phyloP scores from a whole-genome alignment of 2,113 vertebrate genomes.

The Dipodomys stephensi region DNA sequence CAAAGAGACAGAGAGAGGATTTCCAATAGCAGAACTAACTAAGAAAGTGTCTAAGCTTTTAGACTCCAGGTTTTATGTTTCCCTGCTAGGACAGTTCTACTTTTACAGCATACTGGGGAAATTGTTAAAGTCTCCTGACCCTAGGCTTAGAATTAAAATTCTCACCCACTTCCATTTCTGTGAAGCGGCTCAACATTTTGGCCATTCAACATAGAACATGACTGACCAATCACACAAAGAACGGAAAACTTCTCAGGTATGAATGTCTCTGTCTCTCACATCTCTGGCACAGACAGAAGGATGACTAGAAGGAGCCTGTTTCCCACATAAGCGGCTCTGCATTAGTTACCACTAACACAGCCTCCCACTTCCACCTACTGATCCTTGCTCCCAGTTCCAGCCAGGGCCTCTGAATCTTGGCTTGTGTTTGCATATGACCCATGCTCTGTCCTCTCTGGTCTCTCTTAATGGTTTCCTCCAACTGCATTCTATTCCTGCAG shows the following conservation, averaged over 20 bases:
- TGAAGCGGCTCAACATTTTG: background rate
- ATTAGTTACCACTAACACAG: background rate
- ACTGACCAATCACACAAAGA: background rate
- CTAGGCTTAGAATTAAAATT: background rate
- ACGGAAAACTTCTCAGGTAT: background rate
- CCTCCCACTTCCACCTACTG: background rate
- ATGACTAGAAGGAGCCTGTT: background rate
- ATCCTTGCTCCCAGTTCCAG: background rate
- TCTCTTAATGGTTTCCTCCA: background rate
- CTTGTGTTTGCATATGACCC: background rate
- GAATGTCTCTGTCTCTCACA: background rate
- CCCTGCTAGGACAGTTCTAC: too few species aligned
- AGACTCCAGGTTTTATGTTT: background rate
- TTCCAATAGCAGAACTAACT: background rate
- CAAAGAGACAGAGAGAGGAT: too few species aligned
- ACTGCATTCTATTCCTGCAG: background rate
- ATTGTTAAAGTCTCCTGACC: background rate
- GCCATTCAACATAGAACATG: background rate
- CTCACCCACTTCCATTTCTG: background rate
- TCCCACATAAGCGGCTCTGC: background rate
- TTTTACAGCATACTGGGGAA: background rate
- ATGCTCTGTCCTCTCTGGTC: background rate
- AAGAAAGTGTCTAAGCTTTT: background rate
- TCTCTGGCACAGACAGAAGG: background rate
- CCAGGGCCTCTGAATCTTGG: background rate